Conservation (phyloP, 1,140 invertebrate species). For the Elysia chlorotica region DNA sequence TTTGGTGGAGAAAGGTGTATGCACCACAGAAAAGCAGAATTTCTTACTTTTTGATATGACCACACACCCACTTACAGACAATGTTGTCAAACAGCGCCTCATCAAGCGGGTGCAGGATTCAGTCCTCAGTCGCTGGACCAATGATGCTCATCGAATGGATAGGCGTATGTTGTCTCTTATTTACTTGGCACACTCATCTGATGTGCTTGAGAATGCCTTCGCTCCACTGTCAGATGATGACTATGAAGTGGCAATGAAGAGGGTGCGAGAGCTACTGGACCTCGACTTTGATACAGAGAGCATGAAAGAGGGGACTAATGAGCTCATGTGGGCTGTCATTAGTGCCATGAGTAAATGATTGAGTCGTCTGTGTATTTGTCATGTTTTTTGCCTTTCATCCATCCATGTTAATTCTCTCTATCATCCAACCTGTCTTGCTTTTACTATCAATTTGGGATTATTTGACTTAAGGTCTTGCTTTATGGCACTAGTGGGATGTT, state of each 20-base stretch:
- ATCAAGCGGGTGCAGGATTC: constrained; percentile 97
- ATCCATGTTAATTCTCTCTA: too few species aligned
- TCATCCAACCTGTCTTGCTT: too few species aligned
- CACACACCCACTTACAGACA: constrained; percentile 97
- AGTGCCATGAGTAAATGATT: constrained; percentile 93
- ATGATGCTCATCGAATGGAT: constrained; percentile 97
- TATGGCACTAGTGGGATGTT: too few species aligned
- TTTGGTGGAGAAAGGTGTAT: constrained; percentile 99
- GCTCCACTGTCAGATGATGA: constrained; percentile 97
- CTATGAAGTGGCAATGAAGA: constrained; percentile 97
- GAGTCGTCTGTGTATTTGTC: too few species aligned
- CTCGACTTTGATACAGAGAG: constrained; percentile 94
- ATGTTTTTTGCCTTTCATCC: neutral
- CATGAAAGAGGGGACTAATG: constrained; percentile 71
- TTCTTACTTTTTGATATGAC: constrained; percentile 99
- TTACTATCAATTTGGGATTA: too few species aligned
- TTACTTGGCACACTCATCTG: constrained; percentile 95
- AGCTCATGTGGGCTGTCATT: constrained; percentile 98
- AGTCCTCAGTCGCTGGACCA: constrained; percentile 94
- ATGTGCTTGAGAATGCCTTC: constrained; percentile 99
- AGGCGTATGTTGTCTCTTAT: constrained; percentile 90
- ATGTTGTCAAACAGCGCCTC: constrained; percentile 92
- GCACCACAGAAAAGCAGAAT: constrained; percentile 99
- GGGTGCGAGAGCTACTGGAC: constrained; percentile 93
- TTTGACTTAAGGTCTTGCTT: too few species aligned